Base-by-base conservation (phyloP, 2,113 vertebrate genomes). In the Fukomys damarensis region DNA sequence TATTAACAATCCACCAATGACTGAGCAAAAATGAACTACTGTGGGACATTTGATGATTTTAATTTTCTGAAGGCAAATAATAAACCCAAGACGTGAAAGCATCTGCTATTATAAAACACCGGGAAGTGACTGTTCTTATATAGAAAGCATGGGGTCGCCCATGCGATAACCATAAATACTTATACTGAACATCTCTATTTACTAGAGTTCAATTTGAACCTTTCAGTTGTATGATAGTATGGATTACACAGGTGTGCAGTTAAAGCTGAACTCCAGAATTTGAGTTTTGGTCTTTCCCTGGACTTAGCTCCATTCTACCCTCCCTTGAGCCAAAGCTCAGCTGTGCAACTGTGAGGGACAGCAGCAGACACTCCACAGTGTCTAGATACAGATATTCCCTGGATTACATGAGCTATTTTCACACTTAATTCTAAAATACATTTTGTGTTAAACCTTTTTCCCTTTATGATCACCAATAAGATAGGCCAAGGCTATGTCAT, bases 1-100 rank as follows among this genome's bases (percentile, higher is more conserved):
- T 54, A 96, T 41, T 87, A 83, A 84, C 97, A 86, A 35, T 58
- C 26, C 17, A 93, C 68, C 82, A 85, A 95, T 95, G 35, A 72
- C 28, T 63, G 14, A 93, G 83, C 22, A 89, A 11, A 54, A 54
- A 58, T 91, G 11, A 84, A 84, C 26, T 35, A 56, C 65, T 46
- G 2, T 92, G 35, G 84, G 17, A 63, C 86, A 61, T 38, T 38
- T 66, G 46, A 56, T 43, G 20, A 4, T 7, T 65, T 63, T 52
- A 2, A n/a, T 72, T 86, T 96, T 74, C 68, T 32, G 80, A 95
- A 97, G 7, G 24, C 89, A 17, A 7, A 26, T 80, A 85, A 49
- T 85, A 96, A 85, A 0, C 86, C n/a, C 28, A 80, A 61, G 19
- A 59, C 77, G 46, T 89, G 89, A 85, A 96, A 84, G 11, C 24